phyloP scores from a whole-genome alignment of 2,113 vertebrate species.

The Sarotherodon lohbergeri region DNA sequence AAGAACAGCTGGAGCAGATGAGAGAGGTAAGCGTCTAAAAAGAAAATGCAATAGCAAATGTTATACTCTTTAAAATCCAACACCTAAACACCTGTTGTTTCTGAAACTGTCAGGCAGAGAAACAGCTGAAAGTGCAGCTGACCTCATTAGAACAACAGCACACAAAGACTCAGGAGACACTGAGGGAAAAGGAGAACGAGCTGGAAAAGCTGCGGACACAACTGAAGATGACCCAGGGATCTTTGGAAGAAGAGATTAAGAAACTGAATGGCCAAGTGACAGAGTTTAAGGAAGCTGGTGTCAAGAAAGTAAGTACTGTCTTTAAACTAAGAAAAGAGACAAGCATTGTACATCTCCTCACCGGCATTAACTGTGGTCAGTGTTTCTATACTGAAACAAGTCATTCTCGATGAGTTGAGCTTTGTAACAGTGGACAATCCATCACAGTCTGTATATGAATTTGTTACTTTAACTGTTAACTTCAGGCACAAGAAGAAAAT shows the following conservation, averaged over 20 bases:
- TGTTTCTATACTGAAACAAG: not conserved
- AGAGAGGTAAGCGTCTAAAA: slow-evolving; percentile 74
- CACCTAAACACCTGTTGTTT: not conserved
- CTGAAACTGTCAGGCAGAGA: slow-evolving; percentile 72
- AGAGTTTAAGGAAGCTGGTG: slow-evolving; percentile 69
- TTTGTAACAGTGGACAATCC: not conserved
- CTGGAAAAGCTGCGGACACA: slow-evolving; percentile 78
- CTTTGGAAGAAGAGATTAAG: slow-evolving; percentile 78
- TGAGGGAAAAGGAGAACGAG: slow-evolving; percentile 82
- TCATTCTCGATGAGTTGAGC: not conserved
- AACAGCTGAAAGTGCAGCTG: slow-evolving; percentile 77
- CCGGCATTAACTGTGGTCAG: not conserved
- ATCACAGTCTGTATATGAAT: not conserved
- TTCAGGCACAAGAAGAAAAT: slow-evolving; percentile 82
- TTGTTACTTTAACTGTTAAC: not conserved
- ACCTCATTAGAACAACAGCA: slow-evolving; percentile 72
- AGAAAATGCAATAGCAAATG: not conserved
- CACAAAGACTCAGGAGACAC: slow-evolving; percentile 67
- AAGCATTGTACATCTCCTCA: not conserved
- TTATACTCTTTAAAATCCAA: not conserved
- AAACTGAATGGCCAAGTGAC: slow-evolving; percentile 76
- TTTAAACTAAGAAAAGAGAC: not conserved
- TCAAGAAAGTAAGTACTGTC: slow-evolving; percentile 50
- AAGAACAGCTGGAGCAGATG: slow-evolving; percentile 79
- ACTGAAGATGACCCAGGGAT: slow-evolving; percentile 77